These are phyloP conservation scores for Rattus rattus DNA, from an alignment of 2,113 vertebrate genomes.

Conservation along the genomic window DNA sequence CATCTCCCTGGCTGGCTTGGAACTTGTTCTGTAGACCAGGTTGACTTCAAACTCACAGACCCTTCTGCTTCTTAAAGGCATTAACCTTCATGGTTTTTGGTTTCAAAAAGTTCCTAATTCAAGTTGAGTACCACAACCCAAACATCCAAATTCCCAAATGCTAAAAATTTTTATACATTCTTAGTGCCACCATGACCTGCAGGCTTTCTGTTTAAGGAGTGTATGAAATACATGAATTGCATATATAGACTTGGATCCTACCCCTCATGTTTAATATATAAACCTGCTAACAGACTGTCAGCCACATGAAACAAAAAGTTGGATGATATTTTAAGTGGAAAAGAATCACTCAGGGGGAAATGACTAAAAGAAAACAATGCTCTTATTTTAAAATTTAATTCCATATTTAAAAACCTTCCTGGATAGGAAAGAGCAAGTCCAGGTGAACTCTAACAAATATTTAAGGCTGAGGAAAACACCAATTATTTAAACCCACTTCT, in stretches of 20 bases:
- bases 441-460: background rate
- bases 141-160: background rate
- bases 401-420: background rate
- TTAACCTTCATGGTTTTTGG: background rate
- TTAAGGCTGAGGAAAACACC: background rate
- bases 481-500: slow-evolving; percentile 11
- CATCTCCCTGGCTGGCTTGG: background rate
- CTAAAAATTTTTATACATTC: background rate
- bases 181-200: background rate
- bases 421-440: background rate
- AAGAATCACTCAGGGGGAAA: background rate
- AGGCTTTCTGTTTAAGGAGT: background rate
- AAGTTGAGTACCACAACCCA: background rate
- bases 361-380: background rate
- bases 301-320: background rate
- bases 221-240: background rate
- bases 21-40: background rate
- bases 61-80: background rate
- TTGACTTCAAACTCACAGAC: background rate
- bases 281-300: background rate
- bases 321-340: background rate
- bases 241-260: background rate
- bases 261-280: background rate
- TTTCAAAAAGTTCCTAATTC: background rate
- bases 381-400: background rate